Conservation (phyloP, 2,797 vertebrate genomes). For the Austrolebias charrua region DNA sequence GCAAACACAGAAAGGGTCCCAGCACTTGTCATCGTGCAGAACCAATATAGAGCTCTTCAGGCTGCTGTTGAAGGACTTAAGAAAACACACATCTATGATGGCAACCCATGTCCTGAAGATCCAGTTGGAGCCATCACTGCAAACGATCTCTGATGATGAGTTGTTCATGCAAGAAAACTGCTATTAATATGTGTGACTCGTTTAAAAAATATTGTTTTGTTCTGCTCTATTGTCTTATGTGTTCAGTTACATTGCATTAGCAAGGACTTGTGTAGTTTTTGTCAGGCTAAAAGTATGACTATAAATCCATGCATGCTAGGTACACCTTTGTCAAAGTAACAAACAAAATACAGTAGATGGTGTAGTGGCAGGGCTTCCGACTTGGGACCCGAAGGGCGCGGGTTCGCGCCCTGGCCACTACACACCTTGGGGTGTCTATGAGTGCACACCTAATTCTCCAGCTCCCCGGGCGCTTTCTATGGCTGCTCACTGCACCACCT, state of each 20-base stretch:
- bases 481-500: too few relatives aligned
- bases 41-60: constrained; percentile 53
- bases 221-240: not conserved
- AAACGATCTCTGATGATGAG: constrained; percentile 17
- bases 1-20: constrained; percentile 62
- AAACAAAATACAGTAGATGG: too few relatives aligned
- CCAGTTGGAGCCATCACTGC: constrained; percentile 37
- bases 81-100: constrained; percentile 43
- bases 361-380: too few relatives aligned
- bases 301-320: constrained; percentile 2
- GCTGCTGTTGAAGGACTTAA: constrained; percentile 54
- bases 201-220: too few relatives aligned
- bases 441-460: too few relatives aligned
- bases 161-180: constrained; percentile 5
- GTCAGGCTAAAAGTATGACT: not conserved
- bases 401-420: too few relatives aligned
- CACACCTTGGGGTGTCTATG: too few relatives aligned
- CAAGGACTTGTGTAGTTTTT: not conserved
- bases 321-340: constrained; percentile 27
- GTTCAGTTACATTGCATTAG: too few relatives aligned
- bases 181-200: not conserved
- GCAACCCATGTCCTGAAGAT: constrained; percentile 43
- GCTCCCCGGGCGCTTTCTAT: too few relatives aligned
- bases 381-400: too few relatives aligned
- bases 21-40: constrained; percentile 42